These are phyloP conservation scores for Gymnothorax reevesii DNA, from an alignment of 2,797 vertebrate genomes.

Conservation along the genomic window DNA sequence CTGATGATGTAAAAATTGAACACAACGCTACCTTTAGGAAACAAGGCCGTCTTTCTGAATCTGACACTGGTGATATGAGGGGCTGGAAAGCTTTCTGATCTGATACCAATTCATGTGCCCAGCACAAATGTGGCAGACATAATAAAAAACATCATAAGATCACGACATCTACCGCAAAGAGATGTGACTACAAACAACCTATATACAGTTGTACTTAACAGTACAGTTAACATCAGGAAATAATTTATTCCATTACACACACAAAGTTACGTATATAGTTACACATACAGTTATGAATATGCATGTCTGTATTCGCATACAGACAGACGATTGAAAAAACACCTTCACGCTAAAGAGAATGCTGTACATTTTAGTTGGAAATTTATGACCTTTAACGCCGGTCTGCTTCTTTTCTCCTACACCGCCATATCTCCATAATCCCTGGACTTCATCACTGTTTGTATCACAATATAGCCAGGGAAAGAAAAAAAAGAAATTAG, in stretches of 20 bases:
- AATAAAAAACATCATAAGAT: slow-evolving; percentile 33
- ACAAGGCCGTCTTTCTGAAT: slow-evolving; percentile 45
- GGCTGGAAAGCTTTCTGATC: slow-evolving; percentile 48
- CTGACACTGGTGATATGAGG: slow-evolving; percentile 48
- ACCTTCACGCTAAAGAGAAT: slow-evolving; percentile 22
- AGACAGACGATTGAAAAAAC: slow-evolving; percentile 31
- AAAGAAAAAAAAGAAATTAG: slow-evolving; percentile 23
- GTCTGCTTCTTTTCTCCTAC: slow-evolving; percentile 21
- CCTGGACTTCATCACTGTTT: slow-evolving; percentile 40
- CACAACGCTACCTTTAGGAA: slow-evolving; percentile 36
- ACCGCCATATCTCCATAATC: slow-evolving; percentile 25
- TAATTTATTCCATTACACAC: slow-evolving; percentile 30
- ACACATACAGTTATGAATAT: neutral
- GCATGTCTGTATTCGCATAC: slow-evolving; percentile 32
- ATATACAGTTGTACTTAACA: slow-evolving; percentile 75
- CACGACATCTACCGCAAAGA: slow-evolving; percentile 32
- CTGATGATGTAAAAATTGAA: slow-evolving; percentile 25
- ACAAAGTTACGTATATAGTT: slow-evolving; percentile 27
- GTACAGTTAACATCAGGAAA: slow-evolving; percentile 82
- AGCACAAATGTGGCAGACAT: slow-evolving; percentile 66
- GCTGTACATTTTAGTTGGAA: slow-evolving; percentile 24
- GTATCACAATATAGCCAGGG: slow-evolving; percentile 31
- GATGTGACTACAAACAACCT: slow-evolving; percentile 48
- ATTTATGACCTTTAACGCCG: slow-evolving; percentile 33
- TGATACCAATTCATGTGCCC: slow-evolving; percentile 47